Percentiles rank a stretch among this genome's conserved stretches.
Conservation (phyloP, 2,888 invertebrate genomes). For the Dryobotodes eremita region DNA sequence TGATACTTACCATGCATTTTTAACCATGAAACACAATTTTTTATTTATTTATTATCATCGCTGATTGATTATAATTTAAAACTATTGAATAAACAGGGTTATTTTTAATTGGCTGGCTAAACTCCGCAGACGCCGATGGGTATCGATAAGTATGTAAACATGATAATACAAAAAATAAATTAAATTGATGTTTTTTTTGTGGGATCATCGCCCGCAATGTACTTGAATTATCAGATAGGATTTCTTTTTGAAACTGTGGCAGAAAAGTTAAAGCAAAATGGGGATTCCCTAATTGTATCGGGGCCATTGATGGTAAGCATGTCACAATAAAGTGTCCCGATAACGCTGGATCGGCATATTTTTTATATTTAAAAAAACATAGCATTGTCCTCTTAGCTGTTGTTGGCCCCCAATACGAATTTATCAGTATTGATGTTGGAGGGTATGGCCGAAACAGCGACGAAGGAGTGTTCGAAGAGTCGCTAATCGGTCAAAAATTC, state of each 20-base stretch:
- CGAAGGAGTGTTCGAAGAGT: not conserved
- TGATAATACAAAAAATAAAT: too few relatives aligned
- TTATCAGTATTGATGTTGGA: not conserved
- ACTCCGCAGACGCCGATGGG: too few relatives aligned
- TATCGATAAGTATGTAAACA: too few relatives aligned
- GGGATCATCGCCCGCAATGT: too few relatives aligned
- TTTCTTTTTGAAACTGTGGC: not conserved
- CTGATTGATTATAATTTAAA: too few relatives aligned
- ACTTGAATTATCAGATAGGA: too few relatives aligned
- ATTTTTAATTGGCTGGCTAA: too few relatives aligned
- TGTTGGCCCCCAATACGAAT: constrained; percentile 1
- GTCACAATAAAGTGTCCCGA: not conserved
- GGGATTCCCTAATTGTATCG: constrained; percentile 3
- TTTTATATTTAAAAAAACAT: not conserved
- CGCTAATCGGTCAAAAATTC: not conserved
- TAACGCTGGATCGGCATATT: not conserved
- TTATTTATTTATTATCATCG: too few relatives aligned
- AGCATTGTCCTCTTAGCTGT: not conserved
- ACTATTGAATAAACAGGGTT: too few relatives aligned
- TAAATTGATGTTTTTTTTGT: too few relatives aligned
- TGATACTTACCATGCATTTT: too few relatives aligned
- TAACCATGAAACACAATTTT: too few relatives aligned
- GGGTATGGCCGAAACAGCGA: constrained; percentile 2
- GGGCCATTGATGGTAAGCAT: not conserved
- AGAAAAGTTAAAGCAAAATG: not conserved